Conservation (phyloP, 2,797 vertebrate genomes). For the Anabacerthia variegaticeps region DNA sequence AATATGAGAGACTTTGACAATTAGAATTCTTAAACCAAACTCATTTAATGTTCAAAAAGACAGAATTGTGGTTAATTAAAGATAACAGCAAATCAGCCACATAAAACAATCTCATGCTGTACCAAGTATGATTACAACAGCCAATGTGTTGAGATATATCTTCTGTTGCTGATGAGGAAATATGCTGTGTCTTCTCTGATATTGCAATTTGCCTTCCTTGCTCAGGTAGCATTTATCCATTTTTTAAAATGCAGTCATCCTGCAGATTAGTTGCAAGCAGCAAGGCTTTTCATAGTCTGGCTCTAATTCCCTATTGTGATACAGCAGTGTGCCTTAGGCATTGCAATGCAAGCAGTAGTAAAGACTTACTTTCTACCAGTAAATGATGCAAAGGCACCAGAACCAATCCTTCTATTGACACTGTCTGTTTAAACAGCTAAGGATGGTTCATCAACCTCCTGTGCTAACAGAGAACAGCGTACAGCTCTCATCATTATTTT, state of each 20-base stretch:
- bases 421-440: neutral
- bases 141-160: neutral
- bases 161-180: neutral
- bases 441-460: neutral
- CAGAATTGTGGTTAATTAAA: slow-evolving; percentile 49
- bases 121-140: neutral
- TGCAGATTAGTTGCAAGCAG: neutral
- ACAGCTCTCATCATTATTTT: neutral
- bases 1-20: slow-evolving; percentile 41
- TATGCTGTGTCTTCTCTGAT: neutral
- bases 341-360: neutral
- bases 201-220: neutral
- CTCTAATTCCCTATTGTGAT: neutral
- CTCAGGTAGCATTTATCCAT: neutral
- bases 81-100: slow-evolving; percentile 51
- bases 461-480: neutral
- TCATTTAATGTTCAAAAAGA: slow-evolving; percentile 42
- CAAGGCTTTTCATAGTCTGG: neutral
- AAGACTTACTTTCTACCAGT: neutral
- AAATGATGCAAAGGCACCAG: neutral
- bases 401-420: neutral
- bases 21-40: slow-evolving; percentile 41
- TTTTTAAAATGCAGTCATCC: neutral
- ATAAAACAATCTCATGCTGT: neutral
- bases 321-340: neutral